Conservation (phyloP, 2,888 invertebrate genomes). For the Gryllus longicercus region DNA sequence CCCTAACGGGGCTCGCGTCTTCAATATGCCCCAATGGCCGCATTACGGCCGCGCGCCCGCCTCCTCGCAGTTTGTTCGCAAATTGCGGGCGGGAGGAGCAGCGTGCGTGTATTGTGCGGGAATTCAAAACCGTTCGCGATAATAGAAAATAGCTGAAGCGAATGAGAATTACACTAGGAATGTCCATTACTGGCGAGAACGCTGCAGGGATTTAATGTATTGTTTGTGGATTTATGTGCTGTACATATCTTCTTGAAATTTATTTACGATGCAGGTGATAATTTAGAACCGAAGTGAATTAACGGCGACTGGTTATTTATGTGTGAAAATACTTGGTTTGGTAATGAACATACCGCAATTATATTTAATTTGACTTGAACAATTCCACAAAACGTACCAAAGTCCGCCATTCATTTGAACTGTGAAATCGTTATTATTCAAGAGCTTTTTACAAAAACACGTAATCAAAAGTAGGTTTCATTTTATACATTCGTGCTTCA, state of each 20-base stretch:
- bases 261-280: background rate
- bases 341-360: too few relatives aligned
- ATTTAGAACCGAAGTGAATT: background rate
- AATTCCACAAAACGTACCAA: too few relatives aligned
- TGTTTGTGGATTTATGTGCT: background rate
- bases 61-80: background rate
- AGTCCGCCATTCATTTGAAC: too few relatives aligned
- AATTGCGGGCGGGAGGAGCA: background rate
- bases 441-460: too few relatives aligned
- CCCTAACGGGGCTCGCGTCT: too few relatives aligned
- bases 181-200: background rate
- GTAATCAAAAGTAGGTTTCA: too few relatives aligned
- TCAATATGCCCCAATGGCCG: too few relatives aligned
- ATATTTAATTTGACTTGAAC: too few relatives aligned
- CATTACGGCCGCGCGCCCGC: background rate
- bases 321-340: too few relatives aligned
- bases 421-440: too few relatives aligned
- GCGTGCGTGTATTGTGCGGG: background rate
- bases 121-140: background rate
- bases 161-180: background rate
- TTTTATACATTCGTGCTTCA: too few relatives aligned
- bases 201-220: slow-evolving; percentile 6
- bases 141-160: slow-evolving; percentile 9
- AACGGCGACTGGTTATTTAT: too few relatives aligned
- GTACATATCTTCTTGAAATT: slow-evolving; percentile 17